Conservation (phyloP, 2,113 vertebrate genomes). For the Aythya baeri region DNA sequence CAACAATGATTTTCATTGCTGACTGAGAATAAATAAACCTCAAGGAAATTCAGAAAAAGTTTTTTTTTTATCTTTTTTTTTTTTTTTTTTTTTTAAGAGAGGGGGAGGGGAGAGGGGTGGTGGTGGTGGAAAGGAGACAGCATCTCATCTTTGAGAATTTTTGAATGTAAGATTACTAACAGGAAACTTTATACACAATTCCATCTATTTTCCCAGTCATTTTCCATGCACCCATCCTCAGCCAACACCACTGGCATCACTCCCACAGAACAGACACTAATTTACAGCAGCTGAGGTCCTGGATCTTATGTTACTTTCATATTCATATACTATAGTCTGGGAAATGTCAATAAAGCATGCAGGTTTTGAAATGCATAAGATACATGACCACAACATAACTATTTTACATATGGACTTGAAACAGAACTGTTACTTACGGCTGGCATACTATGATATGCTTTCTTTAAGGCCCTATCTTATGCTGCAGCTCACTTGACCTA, state of each 20-base stretch:
- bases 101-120: no score
- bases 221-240: neutral
- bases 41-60: neutral
- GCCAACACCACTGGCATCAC: neutral
- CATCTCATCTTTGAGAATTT: neutral
- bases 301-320: neutral
- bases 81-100: no score
- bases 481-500: neutral
- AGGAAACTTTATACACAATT: neutral
- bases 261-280: neutral
- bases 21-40: neutral
- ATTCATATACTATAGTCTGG: neutral
- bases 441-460: neutral
- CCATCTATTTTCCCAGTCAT: neutral
- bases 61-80: neutral
- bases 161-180: neutral
- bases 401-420: neutral
- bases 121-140: neutral
- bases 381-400: neutral
- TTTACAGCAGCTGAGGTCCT: conserved; percentile 27
- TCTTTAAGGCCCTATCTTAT: neutral
- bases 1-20: neutral
- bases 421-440: neutral
- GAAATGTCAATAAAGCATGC: neutral
- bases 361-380: neutral